Evolutionary conservation across 1,140 invertebrate species (phyloP).

Genomic region (Heliconius melpomene): DNA sequence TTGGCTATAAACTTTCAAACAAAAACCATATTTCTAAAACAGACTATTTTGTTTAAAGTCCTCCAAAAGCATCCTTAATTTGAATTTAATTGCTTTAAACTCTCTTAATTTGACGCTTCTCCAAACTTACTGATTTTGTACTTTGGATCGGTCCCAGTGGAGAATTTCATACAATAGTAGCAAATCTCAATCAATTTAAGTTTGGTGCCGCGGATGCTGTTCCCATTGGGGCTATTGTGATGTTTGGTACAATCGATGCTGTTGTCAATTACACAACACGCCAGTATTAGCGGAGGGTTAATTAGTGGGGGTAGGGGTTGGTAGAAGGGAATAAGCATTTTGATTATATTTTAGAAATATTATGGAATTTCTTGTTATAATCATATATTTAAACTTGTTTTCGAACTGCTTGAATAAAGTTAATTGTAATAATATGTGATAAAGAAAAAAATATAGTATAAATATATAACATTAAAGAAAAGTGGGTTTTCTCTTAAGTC

Average conservation of each 20-base stretch:
- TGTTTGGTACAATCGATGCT: constrained; percentile 5
- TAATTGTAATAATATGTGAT: too few relatives aligned
- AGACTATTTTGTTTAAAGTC: background rate
- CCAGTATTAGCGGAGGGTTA: background rate
- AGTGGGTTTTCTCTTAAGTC: background rate
- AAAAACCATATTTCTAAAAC: background rate
- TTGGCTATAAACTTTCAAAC: background rate
- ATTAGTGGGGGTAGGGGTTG: background rate
- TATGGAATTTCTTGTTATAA: too few relatives aligned
- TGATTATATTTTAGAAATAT: too few relatives aligned
- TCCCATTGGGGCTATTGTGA: background rate
- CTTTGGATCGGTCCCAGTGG: background rate
- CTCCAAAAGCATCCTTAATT: background rate
- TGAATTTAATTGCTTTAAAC: background rate
- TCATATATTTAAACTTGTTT: too few relatives aligned
- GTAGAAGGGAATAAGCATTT: too few relatives aligned
- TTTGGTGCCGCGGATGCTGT: constrained; percentile 4
- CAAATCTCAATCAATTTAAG: constrained; percentile 25
- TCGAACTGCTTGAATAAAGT: too few relatives aligned
- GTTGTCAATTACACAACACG: constrained; percentile 7
- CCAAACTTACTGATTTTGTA: background rate
- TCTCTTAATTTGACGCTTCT: background rate
- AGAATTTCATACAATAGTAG: constrained; percentile 12
- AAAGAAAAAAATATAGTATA: background rate
- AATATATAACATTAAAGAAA: background rate